phyloP scores from a whole-genome alignment of 2,797 vertebrate genomes.

The Babyrousa celebensis region DNA sequence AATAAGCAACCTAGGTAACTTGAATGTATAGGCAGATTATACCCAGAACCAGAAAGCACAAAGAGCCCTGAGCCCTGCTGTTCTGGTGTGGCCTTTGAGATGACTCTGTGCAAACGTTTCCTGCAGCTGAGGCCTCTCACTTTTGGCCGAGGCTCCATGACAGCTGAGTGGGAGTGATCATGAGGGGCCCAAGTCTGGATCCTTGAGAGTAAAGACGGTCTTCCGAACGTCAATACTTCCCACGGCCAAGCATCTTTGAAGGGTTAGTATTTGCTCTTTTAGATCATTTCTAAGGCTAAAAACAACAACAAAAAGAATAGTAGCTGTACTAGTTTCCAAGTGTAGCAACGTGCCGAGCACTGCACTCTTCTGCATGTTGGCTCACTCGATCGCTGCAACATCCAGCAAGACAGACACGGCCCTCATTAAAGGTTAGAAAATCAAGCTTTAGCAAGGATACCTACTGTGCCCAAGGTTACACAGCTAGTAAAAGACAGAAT shows the following conservation, averaged over 20 bases:
- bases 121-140: fast-evolving
- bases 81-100: neutral
- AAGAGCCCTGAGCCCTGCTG: neutral
- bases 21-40: neutral
- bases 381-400: too few species aligned
- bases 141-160: neutral
- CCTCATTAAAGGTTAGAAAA: neutral
- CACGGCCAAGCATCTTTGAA: neutral
- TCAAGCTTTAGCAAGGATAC: neutral
- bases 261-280: neutral
- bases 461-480: neutral
- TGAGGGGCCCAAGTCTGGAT: neutral
- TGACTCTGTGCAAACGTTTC: neutral
- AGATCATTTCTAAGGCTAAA: neutral
- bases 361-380: fast-evolving
- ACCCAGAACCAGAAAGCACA: neutral
- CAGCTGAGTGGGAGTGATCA: neutral
- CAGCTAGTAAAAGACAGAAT: neutral
- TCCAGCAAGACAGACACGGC: neutral
- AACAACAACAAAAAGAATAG: too few species aligned
- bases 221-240: neutral
- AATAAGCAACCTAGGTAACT: neutral
- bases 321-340: neutral
- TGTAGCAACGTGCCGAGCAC: neutral
- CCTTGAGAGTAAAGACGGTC: neutral